Evolutionary conservation across 2,797 vertebrate species (phyloP).

Genomic region (Onychomys arenicola): DNA sequence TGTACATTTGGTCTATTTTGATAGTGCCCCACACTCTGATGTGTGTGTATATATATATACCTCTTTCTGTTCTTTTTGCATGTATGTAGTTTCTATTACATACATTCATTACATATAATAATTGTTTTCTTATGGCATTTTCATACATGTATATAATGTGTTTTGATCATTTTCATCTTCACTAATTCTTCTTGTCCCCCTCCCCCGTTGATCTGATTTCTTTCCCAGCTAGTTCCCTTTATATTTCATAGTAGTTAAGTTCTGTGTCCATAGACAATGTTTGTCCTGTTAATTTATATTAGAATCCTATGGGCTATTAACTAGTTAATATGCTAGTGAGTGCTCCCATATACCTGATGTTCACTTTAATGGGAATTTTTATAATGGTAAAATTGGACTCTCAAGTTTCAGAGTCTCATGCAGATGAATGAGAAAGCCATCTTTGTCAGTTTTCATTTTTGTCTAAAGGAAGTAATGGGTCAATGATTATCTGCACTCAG

Average conservation of each 20-base stretch:
- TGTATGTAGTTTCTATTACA: background rate
- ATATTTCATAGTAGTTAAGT: background rate
- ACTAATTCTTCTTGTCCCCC: background rate
- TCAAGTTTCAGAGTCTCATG: background rate
- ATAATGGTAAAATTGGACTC: background rate
- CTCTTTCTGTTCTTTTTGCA: background rate
- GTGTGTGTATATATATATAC: background rate
- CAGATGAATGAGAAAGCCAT: background rate
- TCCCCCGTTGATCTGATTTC: background rate
- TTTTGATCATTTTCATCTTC: background rate
- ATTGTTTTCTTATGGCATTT: background rate
- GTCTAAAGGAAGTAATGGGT: background rate
- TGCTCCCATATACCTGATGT: background rate
- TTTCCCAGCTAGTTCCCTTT: background rate
- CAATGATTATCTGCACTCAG: background rate
- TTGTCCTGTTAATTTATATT: slow-evolving; percentile 12
- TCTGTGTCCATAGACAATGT: background rate
- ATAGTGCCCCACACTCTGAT: background rate
- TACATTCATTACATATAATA: background rate
- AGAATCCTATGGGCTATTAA: background rate
- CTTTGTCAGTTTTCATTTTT: background rate
- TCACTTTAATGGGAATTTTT: background rate
- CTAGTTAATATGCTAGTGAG: background rate
- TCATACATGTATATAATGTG: background rate
- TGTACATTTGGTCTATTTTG: background rate